Conservation (phyloP, 2,888 invertebrate species). For the Synergus umbraculus region DNA sequence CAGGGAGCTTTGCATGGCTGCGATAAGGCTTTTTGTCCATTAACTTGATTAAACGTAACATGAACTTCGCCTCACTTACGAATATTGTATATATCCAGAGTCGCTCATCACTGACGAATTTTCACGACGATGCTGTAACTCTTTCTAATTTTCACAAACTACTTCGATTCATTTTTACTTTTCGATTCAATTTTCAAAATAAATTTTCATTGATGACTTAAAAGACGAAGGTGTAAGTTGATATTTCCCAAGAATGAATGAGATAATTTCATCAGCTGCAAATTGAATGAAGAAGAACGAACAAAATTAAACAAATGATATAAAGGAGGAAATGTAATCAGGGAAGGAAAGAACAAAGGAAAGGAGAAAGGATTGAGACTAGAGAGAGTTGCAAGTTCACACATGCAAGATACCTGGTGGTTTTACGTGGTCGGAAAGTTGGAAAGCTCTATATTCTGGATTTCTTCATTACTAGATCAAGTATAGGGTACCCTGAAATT, state of each 20-base stretch:
- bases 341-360: slow-evolving; percentile 47
- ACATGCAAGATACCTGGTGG: slow-evolving; percentile 63
- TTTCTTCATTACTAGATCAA: slow-evolving; percentile 70
- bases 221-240: too few species aligned
- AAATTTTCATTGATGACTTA: too few species aligned
- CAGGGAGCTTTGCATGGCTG: slow-evolving; percentile 64
- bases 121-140: background rate
- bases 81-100: slow-evolving; percentile 26
- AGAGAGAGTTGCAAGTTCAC: slow-evolving; percentile 54
- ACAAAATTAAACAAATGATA: slow-evolving; percentile 23
- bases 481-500: slow-evolving; percentile 55
- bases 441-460: slow-evolving; percentile 63
- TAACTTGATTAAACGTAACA: slow-evolving; percentile 70
- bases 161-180: background rate
- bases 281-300: slow-evolving; percentile 8
- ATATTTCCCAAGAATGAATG: background rate
- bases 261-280: background rate
- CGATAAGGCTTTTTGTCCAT: slow-evolving; percentile 71
- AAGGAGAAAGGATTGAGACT: slow-evolving; percentile 42
- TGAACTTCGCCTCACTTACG: slow-evolving; percentile 29
- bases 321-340: slow-evolving; percentile 25
- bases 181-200: too few species aligned
- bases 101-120: slow-evolving; percentile 27
- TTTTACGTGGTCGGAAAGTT: slow-evolving; percentile 69
- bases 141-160: background rate